Percentiles rank a stretch among this genome's conserved stretches.
These are phyloP conservation scores for Pyrrhosoma nymphula DNA, from an alignment of 2,888 invertebrate species.

Conservation along the genomic window DNA sequence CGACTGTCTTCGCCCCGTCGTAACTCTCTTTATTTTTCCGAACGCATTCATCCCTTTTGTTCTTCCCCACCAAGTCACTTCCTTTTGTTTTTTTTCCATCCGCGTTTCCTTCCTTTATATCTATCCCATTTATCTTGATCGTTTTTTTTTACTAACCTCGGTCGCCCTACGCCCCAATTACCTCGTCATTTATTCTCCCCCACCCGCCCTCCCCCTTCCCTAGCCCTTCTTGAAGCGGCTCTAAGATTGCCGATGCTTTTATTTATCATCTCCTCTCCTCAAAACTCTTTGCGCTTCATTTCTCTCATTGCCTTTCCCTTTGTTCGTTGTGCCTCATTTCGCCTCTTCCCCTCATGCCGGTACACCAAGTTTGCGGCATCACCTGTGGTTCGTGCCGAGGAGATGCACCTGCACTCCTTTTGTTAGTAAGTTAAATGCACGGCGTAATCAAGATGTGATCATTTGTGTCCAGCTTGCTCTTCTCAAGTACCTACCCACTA, in stretches of 20 bases:
- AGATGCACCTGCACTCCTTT: background rate
- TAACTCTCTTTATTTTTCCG: background rate
- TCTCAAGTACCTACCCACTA: too few relatives aligned
- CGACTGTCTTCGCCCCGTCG: slow-evolving; percentile 22
- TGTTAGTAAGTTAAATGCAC: background rate
- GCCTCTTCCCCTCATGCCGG: background rate
- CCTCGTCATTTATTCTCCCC: background rate
- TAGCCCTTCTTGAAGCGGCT: background rate
- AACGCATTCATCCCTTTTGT: background rate
- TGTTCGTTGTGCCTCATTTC: background rate
- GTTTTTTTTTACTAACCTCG: background rate
- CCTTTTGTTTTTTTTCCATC: background rate
- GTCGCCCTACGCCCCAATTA: slow-evolving; percentile 28
- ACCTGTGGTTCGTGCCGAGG: background rate
- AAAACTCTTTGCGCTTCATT: background rate
- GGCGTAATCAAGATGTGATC: background rate
- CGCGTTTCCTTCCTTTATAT: background rate
- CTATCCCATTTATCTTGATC: slow-evolving; percentile 30
- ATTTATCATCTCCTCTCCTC: background rate
- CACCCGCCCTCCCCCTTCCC: background rate
- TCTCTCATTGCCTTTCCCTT: background rate
- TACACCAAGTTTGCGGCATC: background rate
- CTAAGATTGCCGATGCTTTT: background rate
- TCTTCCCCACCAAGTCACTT: background rate
- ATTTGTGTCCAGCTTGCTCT: background rate